These are phyloP conservation scores for Dasyornis broadbenti DNA, from an alignment of 2,113 vertebrate species.

Conservation along the genomic window DNA sequence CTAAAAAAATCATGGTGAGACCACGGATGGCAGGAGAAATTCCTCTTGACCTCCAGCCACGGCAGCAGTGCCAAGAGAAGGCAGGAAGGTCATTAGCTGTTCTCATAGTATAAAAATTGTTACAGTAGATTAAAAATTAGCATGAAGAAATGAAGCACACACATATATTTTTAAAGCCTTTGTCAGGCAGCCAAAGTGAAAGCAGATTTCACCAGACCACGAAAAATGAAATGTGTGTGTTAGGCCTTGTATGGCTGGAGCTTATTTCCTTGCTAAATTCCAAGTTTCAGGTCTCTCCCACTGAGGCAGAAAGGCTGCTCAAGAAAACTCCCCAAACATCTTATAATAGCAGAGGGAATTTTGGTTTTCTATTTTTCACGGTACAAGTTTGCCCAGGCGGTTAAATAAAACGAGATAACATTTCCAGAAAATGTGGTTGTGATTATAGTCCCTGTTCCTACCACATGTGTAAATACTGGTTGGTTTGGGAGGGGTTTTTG, in stretches of 20 bases:
- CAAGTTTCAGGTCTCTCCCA: neutral
- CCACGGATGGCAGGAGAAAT: neutral
- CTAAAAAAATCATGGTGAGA: neutral
- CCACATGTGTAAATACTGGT: neutral
- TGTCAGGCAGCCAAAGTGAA: slow-evolving; percentile 49
- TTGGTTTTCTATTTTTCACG: neutral
- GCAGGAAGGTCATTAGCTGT: slow-evolving; percentile 17
- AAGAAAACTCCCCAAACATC: neutral
- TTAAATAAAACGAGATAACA: neutral
- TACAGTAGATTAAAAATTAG: slow-evolving; percentile 62
- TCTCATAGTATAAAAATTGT: slow-evolving; percentile 14
- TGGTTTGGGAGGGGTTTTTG: neutral
- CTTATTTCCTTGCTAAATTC: slow-evolving; percentile 41
- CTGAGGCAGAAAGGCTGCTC: neutral
- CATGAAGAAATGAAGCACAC: slow-evolving; percentile 44
- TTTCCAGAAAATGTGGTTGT: neutral
- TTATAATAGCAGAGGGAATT: neutral
- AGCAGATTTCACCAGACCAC: slow-evolving; percentile 57
- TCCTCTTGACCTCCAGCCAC: neutral
- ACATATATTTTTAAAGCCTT: slow-evolving; percentile 5
- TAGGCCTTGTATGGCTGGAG: neutral
- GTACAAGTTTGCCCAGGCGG: neutral
- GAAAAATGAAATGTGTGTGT: neutral
- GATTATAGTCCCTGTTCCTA: neutral
- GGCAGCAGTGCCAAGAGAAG: neutral